Evolutionary conservation across 2,888 invertebrate species (phyloP), one percentile per base, ranked within the genome.

Genomic region (Andricus quercusramuli): DNA sequence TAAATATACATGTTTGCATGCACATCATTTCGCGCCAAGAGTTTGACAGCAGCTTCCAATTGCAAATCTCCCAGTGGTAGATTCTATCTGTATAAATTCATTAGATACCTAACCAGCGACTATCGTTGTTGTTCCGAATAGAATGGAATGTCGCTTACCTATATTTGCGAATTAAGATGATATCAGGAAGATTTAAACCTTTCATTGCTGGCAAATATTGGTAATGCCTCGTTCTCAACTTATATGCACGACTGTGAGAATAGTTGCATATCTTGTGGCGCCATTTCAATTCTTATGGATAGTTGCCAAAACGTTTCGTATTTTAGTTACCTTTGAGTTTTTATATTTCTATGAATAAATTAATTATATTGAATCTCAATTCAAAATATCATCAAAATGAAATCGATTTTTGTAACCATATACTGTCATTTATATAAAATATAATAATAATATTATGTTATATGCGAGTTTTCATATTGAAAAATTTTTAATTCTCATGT

Each of bases 21-120:
- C 37, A 76, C 76, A 67, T 76, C 78, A 80, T 83, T 83, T 79
- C 80, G 70, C 78, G 83, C 82, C 79, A 81, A 80, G 51, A 77
- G 81, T 83, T 83, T 83, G 82, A 82, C 85, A 82, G 79, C 79
- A 79, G 83, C 82, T 81, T 83, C 83, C 85, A 81, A 81, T 82
- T 83, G 84, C 85, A 81, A 81, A 81, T 74, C 78, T 56, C 56
- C 6, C 8, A 62, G 62, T 62, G 62, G 25, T 22, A 62, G 62
- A 59, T 22, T 64, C 29, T 64, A 64, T 29, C 64, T 64, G 17
- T 15, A 29, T 25, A 15, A 29, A 29, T 25, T 29, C 29, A 29
- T 6, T 17, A 17, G 25, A 64, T n/a, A 64, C 59, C 2, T 59
- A 22, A 59, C 8, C 11, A 22, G 22, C 3, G 22, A 62, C 22